phyloP scores from a whole-genome alignment of 2,888 invertebrate species.

The Cinara cedri region DNA sequence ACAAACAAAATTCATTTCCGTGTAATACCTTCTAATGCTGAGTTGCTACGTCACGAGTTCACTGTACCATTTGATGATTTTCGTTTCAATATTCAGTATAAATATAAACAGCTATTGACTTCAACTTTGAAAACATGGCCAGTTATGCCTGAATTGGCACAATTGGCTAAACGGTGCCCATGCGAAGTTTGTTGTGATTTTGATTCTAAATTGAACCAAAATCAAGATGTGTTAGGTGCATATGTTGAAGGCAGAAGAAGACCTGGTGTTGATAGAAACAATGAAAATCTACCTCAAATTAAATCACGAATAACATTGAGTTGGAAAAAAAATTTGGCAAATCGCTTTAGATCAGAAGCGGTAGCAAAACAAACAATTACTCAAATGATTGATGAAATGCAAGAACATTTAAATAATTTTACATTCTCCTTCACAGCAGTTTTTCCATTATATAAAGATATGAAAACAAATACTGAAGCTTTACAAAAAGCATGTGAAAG shows the following conservation, averaged over 20 bases:
- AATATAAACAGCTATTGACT: slow-evolving; percentile 46
- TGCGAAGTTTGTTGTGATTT: slow-evolving; percentile 49
- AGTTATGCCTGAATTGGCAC: slow-evolving; percentile 37
- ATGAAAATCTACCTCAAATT: slow-evolving; percentile 27
- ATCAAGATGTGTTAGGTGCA: slow-evolving; percentile 37
- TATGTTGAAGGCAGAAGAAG: slow-evolving; percentile 43
- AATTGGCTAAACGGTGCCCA: slow-evolving; percentile 35
- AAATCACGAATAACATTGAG: slow-evolving; percentile 20
- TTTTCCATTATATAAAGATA: slow-evolving; percentile 26
- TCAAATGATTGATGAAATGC: slow-evolving; percentile 44
- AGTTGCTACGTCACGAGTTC: slow-evolving; percentile 45
- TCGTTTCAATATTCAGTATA: slow-evolving; percentile 51
- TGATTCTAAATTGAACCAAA: slow-evolving; percentile 48
- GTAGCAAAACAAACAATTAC: slow-evolving; percentile 43
- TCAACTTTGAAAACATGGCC: slow-evolving; percentile 41
- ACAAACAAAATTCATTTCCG: slow-evolving; percentile 30
- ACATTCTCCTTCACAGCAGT: slow-evolving; percentile 29
- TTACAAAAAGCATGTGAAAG: slow-evolving; percentile 35
- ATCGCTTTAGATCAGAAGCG: slow-evolving; percentile 44
- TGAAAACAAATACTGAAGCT: slow-evolving; percentile 16
- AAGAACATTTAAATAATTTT: slow-evolving; percentile 32
- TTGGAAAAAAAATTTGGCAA: slow-evolving; percentile 47
- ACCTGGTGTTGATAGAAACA: slow-evolving; percentile 22
- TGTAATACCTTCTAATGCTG: slow-evolving; percentile 37
- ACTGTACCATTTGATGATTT: slow-evolving; percentile 49